Base-by-base conservation (phyloP, 1,140 invertebrate genomes). In the Drepana arcuata region DNA sequence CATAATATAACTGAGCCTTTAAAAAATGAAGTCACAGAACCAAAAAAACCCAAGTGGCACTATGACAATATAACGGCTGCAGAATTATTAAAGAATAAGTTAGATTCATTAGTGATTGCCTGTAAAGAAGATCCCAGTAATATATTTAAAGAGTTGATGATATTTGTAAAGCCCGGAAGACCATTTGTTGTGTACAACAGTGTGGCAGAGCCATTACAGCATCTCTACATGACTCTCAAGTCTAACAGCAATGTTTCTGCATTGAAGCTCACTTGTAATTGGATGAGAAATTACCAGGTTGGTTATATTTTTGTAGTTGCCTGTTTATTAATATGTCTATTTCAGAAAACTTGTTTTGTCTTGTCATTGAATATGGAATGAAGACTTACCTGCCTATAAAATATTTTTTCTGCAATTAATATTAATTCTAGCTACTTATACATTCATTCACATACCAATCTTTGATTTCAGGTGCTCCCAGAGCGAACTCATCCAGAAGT, bases 261-360 rank as follows among this genome's bases (percentile, higher is more conserved):
- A 61, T 62, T 97, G 14, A 89, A 88, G 69, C 64, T 98, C 1
- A 90, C 91, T 23, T 93, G 93, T 29, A 95, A 92, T 54, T 98
- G 95, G 88, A 82, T 95, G 57, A 86, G 96, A 49, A 89, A 90
- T 32, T 96, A 96, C 86, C 96, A 98, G 86, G 90, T 98, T 21
- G 24, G 36, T 28, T 10, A 18, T 33, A 21, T 21, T 21, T n/a
- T n/a, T n/a, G n/a, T n/a, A n/a, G n/a, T n/a, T n/a, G n/a, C n/a
- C n/a, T n/a, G n/a, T n/a, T n/a, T n/a, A n/a, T n/a, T n/a, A n/a
- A n/a, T n/a, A n/a, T n/a, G n/a, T n/a, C n/a, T n/a, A n/a, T n/a
- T n/a, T n/a, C n/a, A n/a, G n/a, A n/a, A n/a, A n/a, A n/a, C n/a
- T n/a, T n/a, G n/a, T n/a, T n/a, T n/a, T n/a, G n/a, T n/a, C n/a